Base-by-base conservation (phyloP, 2,113 vertebrate species). In the Python bivittatus region DNA sequence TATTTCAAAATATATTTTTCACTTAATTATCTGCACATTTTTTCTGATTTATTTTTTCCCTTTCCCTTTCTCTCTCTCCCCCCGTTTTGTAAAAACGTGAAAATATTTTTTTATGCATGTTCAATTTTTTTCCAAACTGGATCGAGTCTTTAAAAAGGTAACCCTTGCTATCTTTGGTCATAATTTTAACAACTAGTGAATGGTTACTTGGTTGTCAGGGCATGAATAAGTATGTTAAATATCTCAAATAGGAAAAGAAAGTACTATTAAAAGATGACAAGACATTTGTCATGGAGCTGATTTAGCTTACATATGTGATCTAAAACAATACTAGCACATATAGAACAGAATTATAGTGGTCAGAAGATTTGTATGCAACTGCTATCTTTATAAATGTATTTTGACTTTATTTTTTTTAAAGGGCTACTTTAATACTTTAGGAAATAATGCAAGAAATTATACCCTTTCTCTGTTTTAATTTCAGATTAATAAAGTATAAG, bases 21-120 rank as follows among this genome's bases (percentile, higher is more conserved):
- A 94, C 93, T 92, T 95, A 95, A 90, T 60, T 84, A 96, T 97
- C 97, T 97, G 85, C 90, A 95, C 93, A 96, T 95, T 97, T 94
- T 92, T 96, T 95, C 92, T 96, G 93, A 95, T 96, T 93, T 96
- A 95, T 90, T 88, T 92, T 91, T 33, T 72, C 87, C 84, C 5
- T 94, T 86, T 94, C 93, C 95, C 42, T 91, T 72, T 87, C 64
- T 88, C 33, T 58, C 27, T 84, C 29, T 8, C 38, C 3, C 25
- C 13, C 3, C 25, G 11, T 79, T 93, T 91, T 94, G 90, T 85
- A 95, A 68, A 86, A 93, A 42, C 96, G 96, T 97, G 96, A 93
- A 93, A 96, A 96, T 84, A 83, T 91, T 83, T 96, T 94, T 87
- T 91, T 93, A 96, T 95, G 86, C 97, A 89, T 87, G 96, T 97